Conservation (phyloP, 1,140 invertebrate species). For the Dendroctonus ponderosae region DNA sequence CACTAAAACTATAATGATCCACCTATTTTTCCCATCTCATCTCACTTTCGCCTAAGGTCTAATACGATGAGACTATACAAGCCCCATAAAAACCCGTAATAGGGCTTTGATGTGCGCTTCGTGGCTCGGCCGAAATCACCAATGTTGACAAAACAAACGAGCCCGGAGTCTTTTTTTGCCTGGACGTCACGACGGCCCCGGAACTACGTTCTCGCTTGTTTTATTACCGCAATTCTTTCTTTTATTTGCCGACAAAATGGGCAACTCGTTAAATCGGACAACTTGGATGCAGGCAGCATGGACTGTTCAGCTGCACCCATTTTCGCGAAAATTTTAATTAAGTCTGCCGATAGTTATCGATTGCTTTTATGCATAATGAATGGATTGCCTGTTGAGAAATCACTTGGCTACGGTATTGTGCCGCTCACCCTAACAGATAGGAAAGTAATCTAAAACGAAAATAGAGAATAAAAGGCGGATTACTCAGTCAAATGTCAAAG, state of each 20-base stretch:
- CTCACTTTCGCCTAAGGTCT: no score
- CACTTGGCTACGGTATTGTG: constrained; percentile 9
- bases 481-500: constrained; percentile 51
- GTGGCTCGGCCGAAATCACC: not conserved
- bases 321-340: not conserved
- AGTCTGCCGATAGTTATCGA: not conserved
- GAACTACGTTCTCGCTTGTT: constrained; percentile 11
- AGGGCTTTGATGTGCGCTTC: no score
- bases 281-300: not conserved
- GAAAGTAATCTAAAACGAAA: constrained; percentile 23
- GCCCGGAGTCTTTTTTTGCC: constrained; percentile 6
- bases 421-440: constrained; percentile 12
- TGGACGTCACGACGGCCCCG: not conserved
- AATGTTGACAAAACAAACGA: constrained; percentile 20
- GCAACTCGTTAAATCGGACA: constrained; percentile 1
- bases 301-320: not conserved
- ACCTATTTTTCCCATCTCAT: no score
- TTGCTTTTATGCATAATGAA: not conserved
- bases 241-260: constrained; percentile 18
- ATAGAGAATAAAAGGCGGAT: constrained; percentile 45
- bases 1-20: no score
- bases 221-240: constrained; percentile 15
- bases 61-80: not conserved
- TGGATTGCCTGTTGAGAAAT: not conserved
- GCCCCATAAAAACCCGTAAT: not conserved